A percentile compares a stretch with the other conserved stretches of the same genome.
Conservation (phyloP, 2,797 vertebrate species). For the Halcyon leucocephala region DNA sequence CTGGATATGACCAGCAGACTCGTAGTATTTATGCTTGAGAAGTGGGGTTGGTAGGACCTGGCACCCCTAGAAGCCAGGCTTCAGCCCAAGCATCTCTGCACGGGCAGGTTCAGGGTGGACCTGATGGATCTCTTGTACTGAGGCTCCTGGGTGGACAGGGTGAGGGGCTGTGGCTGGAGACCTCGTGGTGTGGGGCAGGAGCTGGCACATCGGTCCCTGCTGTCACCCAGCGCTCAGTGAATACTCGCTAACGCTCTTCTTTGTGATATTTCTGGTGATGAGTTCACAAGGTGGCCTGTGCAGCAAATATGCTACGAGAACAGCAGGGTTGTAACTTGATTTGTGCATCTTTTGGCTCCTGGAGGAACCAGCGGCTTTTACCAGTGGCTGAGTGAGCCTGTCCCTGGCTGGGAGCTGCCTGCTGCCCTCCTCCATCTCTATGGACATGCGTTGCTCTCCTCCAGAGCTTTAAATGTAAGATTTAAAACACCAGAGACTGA, state of each 20-base stretch:
- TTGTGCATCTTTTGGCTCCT: not conserved
- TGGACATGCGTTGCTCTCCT: not conserved
- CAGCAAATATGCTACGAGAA: fast-evolving
- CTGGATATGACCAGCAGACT: not conserved
- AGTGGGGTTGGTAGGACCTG: not conserved
- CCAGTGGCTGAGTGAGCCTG: fast-evolving
- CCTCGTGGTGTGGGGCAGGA: fast-evolving
- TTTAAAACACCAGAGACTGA: not conserved
- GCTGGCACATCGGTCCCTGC: not conserved
- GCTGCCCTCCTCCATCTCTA: not conserved
- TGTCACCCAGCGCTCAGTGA: not conserved
- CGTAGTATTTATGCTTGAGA: not conserved
- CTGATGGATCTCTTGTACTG: not conserved
- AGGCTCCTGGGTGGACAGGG: not conserved
- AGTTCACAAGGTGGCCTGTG: no score
- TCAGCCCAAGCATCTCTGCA: not conserved
- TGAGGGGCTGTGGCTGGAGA: not conserved
- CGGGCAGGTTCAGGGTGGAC: not conserved
- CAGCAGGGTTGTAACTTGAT: not conserved
- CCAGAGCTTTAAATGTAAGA: no score
- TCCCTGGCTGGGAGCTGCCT: fast-evolving
- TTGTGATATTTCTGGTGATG: not conserved
- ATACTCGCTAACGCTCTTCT: not conserved
- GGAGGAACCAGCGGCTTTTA: not conserved
- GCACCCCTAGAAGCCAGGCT: not conserved